Evolutionary conservation across 2,797 vertebrate genomes (phyloP), one percentile per base, ranked within the genome.

Genomic region (Tiaroga cobitis): DNA sequence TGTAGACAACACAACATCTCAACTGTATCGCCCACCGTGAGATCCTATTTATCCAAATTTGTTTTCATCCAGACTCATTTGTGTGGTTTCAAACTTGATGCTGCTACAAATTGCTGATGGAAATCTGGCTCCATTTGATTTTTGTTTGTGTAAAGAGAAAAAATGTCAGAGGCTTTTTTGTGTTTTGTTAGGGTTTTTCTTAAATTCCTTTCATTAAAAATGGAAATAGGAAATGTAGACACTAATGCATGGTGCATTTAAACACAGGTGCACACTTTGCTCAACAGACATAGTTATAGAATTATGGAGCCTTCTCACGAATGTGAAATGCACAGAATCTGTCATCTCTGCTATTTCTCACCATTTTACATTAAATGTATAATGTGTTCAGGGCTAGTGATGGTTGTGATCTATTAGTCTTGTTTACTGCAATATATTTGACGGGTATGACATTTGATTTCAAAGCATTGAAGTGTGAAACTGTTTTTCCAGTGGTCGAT

Each of bases 1-100:
- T 78, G 83, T 74, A 63, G 73, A 56, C 16, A 73, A 67, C n/a
- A 39, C n/a, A 49, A 73, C 34, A 75, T 75, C 70, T 59, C 21
- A 32, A 41, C 24, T 76, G 61, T 39, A 51, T 68, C 8, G 32
- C 74, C 19, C 34, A 80, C 54, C 5, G 29, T 43, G n/a, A 32
- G 67, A 69, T 79, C 26, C 63, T 85, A 49, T 70, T 65, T 72
- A 34, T 56, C 5, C 11, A 51, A 67, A 76, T 82, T 68, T 43
- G 37, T 51, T n/a, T 43, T 80, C 73, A 21, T 86, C 37, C 72
- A 49, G 54, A 21, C 41, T 80, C 3, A 34, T 84, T 87, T 86
- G 63, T 69, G 61, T 49, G 34, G 26, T 83, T 76, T 80, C 7
- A 73, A 15, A 43, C 65, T 76, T 74, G 78, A 87, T 75, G 26